These are phyloP conservation scores for Criorhina ranunculi DNA, from an alignment of 2,888 invertebrate species.

Conservation along the genomic window DNA sequence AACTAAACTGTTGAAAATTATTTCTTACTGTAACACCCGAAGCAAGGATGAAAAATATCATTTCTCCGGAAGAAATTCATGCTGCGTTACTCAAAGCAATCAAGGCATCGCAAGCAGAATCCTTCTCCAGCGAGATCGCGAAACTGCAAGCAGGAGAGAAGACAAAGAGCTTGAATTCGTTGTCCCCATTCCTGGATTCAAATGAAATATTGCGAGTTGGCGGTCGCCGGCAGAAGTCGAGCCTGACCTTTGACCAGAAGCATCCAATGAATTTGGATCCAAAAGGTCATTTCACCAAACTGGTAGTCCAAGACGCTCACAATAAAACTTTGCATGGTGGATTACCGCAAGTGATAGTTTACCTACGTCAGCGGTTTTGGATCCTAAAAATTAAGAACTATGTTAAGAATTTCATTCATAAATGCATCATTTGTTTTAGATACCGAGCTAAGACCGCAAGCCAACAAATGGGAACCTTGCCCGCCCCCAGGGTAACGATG, in stretches of 20 bases:
- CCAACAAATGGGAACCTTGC: conserved; percentile 2
- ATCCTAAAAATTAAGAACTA: neutral
- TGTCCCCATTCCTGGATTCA: neutral
- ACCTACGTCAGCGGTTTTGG: neutral
- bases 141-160: neutral
- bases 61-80: neutral
- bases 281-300: neutral
- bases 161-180: neutral
- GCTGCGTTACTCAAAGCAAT: no score
- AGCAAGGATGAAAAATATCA: neutral
- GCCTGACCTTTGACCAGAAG: neutral
- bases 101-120: neutral
- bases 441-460: neutral
- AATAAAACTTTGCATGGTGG: no score
- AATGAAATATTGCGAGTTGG: neutral
- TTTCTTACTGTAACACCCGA: neutral
- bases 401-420: neutral
- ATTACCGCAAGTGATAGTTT: neutral
- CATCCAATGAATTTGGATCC: neutral
- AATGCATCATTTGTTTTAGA: neutral
- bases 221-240: neutral
- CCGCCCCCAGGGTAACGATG: conserved; percentile 58
- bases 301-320: no score
- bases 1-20: neutral
- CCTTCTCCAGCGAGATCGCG: no score